Percentiles rank a stretch among this genome's conserved stretches.
Evolutionary conservation across 2,888 invertebrate species (phyloP).

Genomic region (Ditula angustiorana): DNA sequence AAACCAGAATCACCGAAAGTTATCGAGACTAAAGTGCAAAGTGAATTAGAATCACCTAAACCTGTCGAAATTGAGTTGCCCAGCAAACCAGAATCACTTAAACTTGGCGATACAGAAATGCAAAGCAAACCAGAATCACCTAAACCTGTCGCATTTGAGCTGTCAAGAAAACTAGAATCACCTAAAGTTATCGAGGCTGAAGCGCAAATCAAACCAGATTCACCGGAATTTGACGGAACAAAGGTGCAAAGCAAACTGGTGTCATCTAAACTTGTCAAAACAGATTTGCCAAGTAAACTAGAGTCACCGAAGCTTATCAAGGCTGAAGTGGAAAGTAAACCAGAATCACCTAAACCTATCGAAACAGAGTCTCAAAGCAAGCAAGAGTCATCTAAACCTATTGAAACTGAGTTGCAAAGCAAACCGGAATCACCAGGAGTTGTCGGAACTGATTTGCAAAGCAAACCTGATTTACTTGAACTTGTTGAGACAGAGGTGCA

Average conservation of each 20-base stretch:
- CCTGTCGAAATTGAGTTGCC: neutral
- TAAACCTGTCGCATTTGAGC: neutral
- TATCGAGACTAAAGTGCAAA: conserved; percentile 38
- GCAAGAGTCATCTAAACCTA: neutral
- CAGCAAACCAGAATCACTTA: conserved; percentile 34
- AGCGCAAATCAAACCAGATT: neutral
- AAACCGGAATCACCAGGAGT: neutral
- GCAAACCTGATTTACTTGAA: neutral
- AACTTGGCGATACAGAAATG: conserved; percentile 41
- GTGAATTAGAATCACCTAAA: conserved; percentile 20
- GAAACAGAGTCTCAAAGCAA: neutral
- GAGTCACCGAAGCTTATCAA: neutral
- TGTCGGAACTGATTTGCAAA: neutral
- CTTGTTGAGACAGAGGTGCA: too few relatives aligned
- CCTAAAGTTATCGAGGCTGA: neutral
- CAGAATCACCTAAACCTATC: neutral
- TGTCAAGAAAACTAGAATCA: neutral
- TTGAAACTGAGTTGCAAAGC: neutral
- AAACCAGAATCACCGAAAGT: conserved; percentile 39
- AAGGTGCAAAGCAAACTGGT: conserved; percentile 13
- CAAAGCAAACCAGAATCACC: conserved; percentile 7
- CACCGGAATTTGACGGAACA: neutral
- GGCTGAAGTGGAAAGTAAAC: neutral
- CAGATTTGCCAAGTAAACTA: neutral
- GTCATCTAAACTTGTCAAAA: neutral